A percentile compares a stretch with the other conserved stretches of the same genome.
Conservation (phyloP, 2,888 invertebrate species). For the Drosophila mimetica region DNA sequence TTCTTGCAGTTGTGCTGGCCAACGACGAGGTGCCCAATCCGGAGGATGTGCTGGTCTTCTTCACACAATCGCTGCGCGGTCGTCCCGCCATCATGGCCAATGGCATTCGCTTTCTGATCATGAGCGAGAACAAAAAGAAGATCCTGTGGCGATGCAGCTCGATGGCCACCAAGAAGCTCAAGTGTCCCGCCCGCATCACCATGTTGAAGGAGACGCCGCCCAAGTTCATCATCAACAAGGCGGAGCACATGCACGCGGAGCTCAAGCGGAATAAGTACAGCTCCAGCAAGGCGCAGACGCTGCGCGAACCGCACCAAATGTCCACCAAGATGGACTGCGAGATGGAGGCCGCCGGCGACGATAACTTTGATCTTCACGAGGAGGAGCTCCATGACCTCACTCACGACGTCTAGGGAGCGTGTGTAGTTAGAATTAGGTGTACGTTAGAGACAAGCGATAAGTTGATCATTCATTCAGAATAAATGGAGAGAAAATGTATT, state of each 20-base stretch:
- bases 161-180: slow-evolving; percentile 84
- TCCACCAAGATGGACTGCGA: slow-evolving; percentile 63
- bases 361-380: slow-evolving; percentile 71
- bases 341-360: slow-evolving; percentile 63
- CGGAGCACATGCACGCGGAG: slow-evolving; percentile 84
- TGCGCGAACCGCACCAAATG: slow-evolving; percentile 56
- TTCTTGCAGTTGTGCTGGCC: slow-evolving; percentile 80
- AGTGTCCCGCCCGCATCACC: slow-evolving; percentile 84
- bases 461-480: slow-evolving; percentile 45
- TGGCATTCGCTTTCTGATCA: slow-evolving; percentile 84
- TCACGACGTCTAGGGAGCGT: slow-evolving; percentile 48
- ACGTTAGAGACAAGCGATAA: slow-evolving; percentile 35
- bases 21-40: slow-evolving; percentile 82
- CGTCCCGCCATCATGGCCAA: slow-evolving; percentile 85
- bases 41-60: slow-evolving; percentile 83
- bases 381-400: slow-evolving; percentile 62
- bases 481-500: slow-evolving; percentile 45
- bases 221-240: slow-evolving; percentile 83
- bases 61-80: slow-evolving; percentile 84
- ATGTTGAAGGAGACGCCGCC: slow-evolving; percentile 84
- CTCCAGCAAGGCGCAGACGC: slow-evolving; percentile 73
- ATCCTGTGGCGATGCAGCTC: slow-evolving; percentile 84
- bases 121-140: slow-evolving; percentile 84
- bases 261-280: slow-evolving; percentile 84
- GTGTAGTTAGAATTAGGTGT: slow-evolving; percentile 34